Percentiles rank a stretch among this genome's conserved stretches.
These are phyloP conservation scores for Podiceps cristatus DNA, from an alignment of 2,113 vertebrate genomes.

Conservation along the genomic window DNA sequence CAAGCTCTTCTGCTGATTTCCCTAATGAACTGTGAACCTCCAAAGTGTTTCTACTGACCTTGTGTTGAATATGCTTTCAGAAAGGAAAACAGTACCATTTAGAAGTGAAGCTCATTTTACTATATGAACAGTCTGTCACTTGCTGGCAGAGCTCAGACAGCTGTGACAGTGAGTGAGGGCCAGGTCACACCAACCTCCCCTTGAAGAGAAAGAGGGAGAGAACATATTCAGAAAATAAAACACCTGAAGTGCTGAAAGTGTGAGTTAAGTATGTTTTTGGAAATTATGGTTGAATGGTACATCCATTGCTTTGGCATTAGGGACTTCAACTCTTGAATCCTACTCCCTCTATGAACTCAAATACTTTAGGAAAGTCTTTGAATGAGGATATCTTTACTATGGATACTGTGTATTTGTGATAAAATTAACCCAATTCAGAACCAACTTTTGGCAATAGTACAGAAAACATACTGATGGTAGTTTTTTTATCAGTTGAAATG, in stretches of 20 bases:
- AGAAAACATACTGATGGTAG: neutral
- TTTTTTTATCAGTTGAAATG: neutral
- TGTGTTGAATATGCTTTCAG: conserved; percentile 52
- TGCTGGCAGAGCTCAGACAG: conserved; percentile 37
- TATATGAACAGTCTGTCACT: conserved; percentile 44
- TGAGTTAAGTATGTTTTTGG: neutral
- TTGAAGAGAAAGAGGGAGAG: neutral
- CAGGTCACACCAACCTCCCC: neutral
- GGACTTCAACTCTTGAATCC: neutral
- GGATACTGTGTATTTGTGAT: neutral
- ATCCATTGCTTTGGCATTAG: neutral
- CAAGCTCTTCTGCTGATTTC: conserved; percentile 69
- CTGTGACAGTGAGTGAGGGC: neutral
- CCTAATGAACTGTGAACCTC: conserved; percentile 75
- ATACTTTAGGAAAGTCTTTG: neutral
- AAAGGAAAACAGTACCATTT: conserved; percentile 38
- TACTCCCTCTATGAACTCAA: neutral
- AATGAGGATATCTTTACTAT: neutral
- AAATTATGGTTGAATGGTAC: neutral
- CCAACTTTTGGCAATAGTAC: neutral
- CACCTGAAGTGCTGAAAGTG: neutral
- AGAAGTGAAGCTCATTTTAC: conserved; percentile 51
- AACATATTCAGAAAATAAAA: conserved; percentile 8
- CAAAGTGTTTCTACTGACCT: conserved; percentile 67
- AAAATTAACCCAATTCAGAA: neutral